Base-by-base conservation (phyloP, 2,797 vertebrate genomes). In the Sebastes steindachneri region DNA sequence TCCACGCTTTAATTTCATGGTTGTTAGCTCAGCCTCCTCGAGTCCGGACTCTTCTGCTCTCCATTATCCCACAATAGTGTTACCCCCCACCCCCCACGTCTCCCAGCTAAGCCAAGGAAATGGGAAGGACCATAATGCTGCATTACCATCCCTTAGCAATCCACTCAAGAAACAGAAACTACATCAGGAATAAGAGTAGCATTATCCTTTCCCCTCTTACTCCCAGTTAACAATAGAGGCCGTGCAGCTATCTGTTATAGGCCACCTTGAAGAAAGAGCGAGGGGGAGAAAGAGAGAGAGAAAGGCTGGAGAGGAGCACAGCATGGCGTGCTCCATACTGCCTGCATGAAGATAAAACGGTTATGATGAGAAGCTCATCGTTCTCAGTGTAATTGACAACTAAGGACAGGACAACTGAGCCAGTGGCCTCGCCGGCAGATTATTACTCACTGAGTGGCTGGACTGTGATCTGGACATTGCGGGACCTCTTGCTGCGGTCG, bases 401-500 rank as follows among this genome's bases (percentile, higher is more conserved):
- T 62, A 82, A 86, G 77, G 73, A 86, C 76, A 57, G 55, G 45
- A 79, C 68, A 54, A 65, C 78, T 68, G 58, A 79, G 73, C 66
- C 72, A 59, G 63, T 53, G 80, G 82, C 70, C 68, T 88, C 25
- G 11, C 41, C 68, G 77, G 73, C 51, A 73, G 68, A 60, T 63
- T 53, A 88, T 90, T 88, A 96, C 98, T 99, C 96, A 99, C 98
- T 97, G 89, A 98, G 95, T 0, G 97, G 92, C 77, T 97, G 96
- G 65, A 99, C 97, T 0, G 96, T 95, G 95, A 99, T 98, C 90
- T 98, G 98, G 75, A 98, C 97, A 67, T 99, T 99, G 91, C 98
- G 97, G 0, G 98, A 99, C 71, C 98, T 95, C 94, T 98, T 99
- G 96, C 97, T 99, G 88, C 97, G 97, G 94, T 99, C 98, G 0